These are phyloP conservation scores for Erannis defoliaria DNA, from an alignment of 2,888 invertebrate species.

Conservation along the genomic window DNA sequence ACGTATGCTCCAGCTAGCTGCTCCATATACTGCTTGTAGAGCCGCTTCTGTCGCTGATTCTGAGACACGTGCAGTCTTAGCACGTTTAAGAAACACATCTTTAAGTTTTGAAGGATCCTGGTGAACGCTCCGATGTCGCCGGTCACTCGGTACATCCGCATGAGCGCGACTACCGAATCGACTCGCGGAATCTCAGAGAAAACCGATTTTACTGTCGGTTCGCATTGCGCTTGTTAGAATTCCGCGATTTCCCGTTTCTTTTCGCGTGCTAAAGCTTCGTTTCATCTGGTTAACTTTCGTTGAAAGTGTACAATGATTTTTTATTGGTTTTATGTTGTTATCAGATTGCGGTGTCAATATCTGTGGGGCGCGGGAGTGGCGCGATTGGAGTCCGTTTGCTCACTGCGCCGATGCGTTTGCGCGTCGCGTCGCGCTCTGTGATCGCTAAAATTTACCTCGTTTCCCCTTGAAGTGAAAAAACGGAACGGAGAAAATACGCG, in stretches of 20 bases:
- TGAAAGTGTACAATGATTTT: slow-evolving; percentile 75
- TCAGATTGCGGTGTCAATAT: slow-evolving; percentile 45
- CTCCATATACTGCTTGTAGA: slow-evolving; percentile 83
- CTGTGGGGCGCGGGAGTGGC: neutral
- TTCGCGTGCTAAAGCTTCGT: slow-evolving; percentile 28
- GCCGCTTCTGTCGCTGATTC: slow-evolving; percentile 79
- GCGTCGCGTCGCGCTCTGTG: slow-evolving; percentile 57
- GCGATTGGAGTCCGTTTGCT: slow-evolving; percentile 62
- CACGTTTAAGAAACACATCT: slow-evolving; percentile 87
- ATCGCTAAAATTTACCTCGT: slow-evolving; percentile 75
- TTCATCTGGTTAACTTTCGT: slow-evolving; percentile 76
- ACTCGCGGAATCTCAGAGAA: slow-evolving; percentile 69
- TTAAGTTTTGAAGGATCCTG: slow-evolving; percentile 57
- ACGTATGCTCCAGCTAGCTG: slow-evolving; percentile 80
- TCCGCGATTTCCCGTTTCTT: slow-evolving; percentile 58
- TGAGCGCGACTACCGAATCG: slow-evolving; percentile 63
- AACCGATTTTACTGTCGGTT: slow-evolving; percentile 66
- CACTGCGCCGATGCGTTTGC: slow-evolving; percentile 62
- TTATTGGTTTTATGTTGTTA: slow-evolving; percentile 37
- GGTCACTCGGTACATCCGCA: slow-evolving; percentile 70
- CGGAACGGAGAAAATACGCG: slow-evolving; percentile 78
- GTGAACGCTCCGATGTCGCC: slow-evolving; percentile 55
- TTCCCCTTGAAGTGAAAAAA: slow-evolving; percentile 81
- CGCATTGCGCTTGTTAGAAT: slow-evolving; percentile 68
- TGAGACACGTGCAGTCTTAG: slow-evolving; percentile 85